Evolutionary conservation across 2,797 vertebrate genomes (phyloP).

Genomic region (Brotula barbata): DNA sequence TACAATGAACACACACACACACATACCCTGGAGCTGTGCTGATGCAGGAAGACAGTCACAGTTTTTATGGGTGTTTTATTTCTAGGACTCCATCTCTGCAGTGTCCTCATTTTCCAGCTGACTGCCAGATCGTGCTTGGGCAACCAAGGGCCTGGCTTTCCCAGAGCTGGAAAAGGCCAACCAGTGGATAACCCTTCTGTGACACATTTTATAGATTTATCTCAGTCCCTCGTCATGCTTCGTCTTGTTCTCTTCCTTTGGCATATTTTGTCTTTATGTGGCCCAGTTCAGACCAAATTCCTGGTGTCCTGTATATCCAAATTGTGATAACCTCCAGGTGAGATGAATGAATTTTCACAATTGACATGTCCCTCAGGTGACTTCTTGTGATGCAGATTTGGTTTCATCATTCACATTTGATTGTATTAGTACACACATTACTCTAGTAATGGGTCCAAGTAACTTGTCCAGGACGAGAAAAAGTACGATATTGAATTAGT

Average conservation of each 20-base stretch:
- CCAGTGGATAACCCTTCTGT: constrained; percentile 34
- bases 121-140: constrained; percentile 56
- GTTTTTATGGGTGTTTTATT: constrained; percentile 53
- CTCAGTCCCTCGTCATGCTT: neutral
- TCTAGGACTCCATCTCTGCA: constrained; percentile 69
- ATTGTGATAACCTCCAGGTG: no score
- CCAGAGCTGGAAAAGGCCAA: constrained; percentile 42
- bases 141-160: constrained; percentile 38
- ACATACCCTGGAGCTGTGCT: constrained; percentile 62
- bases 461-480: no score
- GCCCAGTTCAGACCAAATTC: neutral
- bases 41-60: constrained; percentile 55
- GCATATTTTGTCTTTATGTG: neutral
- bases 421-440: no score
- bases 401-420: no score
- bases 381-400: no score
- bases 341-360: no score
- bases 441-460: no score
- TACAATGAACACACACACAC: constrained; percentile 16
- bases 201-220: constrained; percentile 17
- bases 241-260: neutral
- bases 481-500: no score
- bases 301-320: no score
- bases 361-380: no score
- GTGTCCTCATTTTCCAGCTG: constrained; percentile 72